A percentile compares a stretch with the other conserved stretches of the same genome.
Evolutionary conservation across 2,113 vertebrate genomes (phyloP).

Genomic region (Hylia prasina): DNA sequence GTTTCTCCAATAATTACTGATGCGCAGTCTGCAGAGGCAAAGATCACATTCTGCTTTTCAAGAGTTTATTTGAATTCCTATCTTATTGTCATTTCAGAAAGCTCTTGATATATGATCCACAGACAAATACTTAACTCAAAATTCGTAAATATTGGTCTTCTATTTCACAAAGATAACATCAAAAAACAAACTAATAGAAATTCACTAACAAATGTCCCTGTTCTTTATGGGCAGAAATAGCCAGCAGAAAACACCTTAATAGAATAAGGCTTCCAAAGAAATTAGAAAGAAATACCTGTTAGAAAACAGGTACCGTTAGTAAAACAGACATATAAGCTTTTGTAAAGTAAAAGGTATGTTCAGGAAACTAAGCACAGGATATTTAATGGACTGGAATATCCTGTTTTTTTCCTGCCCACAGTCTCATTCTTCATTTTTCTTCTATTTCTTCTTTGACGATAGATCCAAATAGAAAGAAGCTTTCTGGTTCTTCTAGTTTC

Average conservation of each 20-base stretch:
- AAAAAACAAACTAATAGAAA: background rate
- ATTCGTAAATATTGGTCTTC: background rate
- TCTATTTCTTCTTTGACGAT: background rate
- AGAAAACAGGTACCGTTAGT: background rate
- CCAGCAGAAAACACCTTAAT: background rate
- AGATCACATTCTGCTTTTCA: background rate
- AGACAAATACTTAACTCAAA: background rate
- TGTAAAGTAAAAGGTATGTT: background rate
- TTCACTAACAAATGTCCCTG: background rate
- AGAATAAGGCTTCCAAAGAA: background rate
- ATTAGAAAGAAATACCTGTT: too few species aligned
- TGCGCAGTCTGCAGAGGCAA: background rate
- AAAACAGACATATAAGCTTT: background rate
- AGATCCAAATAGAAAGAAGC: background rate
- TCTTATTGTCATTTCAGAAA: background rate
- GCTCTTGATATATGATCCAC: background rate
- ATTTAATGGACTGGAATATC: background rate
- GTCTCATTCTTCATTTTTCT: background rate
- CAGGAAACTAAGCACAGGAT: background rate
- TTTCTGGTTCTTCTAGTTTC: background rate
- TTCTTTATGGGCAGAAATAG: background rate
- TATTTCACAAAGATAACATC: background rate
- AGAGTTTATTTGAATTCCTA: background rate
- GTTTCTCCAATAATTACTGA: background rate
- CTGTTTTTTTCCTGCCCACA: rapidly evolving